Base-by-base conservation (phyloP, 1,140 invertebrate species). In the Pentalonia nigronervosa region DNA sequence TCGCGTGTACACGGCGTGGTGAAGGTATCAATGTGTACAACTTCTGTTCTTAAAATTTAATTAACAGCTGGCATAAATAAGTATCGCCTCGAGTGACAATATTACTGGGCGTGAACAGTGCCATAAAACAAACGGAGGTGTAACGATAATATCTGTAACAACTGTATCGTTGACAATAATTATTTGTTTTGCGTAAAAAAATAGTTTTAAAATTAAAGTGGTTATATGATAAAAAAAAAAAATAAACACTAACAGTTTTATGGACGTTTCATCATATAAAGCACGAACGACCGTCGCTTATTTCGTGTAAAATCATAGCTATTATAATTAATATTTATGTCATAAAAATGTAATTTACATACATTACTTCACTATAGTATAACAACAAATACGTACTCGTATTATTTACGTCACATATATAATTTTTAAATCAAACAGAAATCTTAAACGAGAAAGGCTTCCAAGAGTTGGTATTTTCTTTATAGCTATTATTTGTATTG, bases 401-500 rank as follows among this genome's bases (percentile, higher is more conserved):
- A 67, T 4, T n/a, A 14, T 17, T n/a, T 67, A 67, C n/a, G 60
- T 67, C 17, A 11, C 53, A 30, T 9, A 30, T 67, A 67, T 17
- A 67, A 30, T 0, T 67, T n/a, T 67, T n/a, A 30, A n/a, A 17
- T 9, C 11, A n/a, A 67, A 67, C 14, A n/a, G 30, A 67, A 67
- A 67, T 67, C 11, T n/a, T 17, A n/a, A 67, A n/a, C 4, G 11
- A 67, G n/a, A 67, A 67, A n/a, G 3, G 30, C n/a, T 67, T 67
- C 30, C 30, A 17, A 67, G n/a, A n/a, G 30, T 1, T 67, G 6
- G 30, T 67, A 67, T 67, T 67, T 67, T 67, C 30, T n/a, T 30
- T 23, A 21, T 0, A 1, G 0, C 11, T 0, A 1, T 67, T n/a
- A 4, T 67, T 17, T 6, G 30, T 14, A 17, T 14, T 17, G n/a